These are phyloP conservation scores for Cettia cetti DNA, from an alignment of 2,113 vertebrate genomes.

Conservation along the genomic window DNA sequence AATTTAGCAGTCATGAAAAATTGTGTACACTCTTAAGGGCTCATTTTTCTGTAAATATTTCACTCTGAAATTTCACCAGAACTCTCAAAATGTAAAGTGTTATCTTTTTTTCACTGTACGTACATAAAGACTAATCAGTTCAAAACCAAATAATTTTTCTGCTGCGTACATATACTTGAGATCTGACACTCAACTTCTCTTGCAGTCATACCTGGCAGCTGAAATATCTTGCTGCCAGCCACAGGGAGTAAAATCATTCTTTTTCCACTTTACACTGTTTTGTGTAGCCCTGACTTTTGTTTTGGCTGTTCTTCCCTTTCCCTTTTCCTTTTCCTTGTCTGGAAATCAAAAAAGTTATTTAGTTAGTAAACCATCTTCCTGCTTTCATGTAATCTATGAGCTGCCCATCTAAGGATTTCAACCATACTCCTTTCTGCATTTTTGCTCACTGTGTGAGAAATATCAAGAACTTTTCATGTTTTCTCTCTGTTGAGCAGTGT, in stretches of 20 bases:
- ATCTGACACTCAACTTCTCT: background rate
- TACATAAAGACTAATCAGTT: background rate
- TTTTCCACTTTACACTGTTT: background rate
- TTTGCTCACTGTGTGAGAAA: background rate
- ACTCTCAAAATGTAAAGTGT: background rate
- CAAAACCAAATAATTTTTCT: background rate
- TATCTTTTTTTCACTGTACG: background rate
- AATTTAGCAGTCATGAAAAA: background rate
- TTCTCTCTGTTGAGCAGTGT: background rate
- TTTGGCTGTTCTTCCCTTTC: background rate
- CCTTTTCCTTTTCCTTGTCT: background rate
- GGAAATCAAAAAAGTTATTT: background rate
- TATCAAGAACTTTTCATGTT: background rate
- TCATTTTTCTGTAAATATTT: background rate
- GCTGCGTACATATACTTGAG: background rate
- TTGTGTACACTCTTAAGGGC: background rate
- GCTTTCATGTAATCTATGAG: background rate
- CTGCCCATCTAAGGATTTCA: background rate
- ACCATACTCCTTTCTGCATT: background rate
- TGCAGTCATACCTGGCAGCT: background rate
- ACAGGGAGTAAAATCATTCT: background rate
- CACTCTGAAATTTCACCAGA: background rate
- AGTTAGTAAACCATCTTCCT: background rate
- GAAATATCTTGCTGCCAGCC: background rate
- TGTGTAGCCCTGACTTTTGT: background rate